These are phyloP conservation scores for Autographa pulchrina DNA, from an alignment of 2,888 invertebrate species.

Conservation along the genomic window DNA sequence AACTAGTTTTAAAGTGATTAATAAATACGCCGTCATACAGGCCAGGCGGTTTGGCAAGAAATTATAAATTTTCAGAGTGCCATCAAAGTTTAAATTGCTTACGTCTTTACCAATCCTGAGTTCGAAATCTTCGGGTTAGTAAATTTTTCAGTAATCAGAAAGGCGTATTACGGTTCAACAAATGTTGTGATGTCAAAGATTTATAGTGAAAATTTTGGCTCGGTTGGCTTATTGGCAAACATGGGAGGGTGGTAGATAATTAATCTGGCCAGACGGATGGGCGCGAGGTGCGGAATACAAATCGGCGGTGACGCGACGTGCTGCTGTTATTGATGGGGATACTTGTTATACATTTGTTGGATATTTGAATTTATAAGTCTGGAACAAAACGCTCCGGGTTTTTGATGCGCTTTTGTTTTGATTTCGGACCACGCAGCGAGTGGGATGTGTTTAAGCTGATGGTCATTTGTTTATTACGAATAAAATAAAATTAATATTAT, in stretches of 20 bases:
- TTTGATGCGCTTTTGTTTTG: constrained; percentile 1
- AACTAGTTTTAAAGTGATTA: constrained; percentile 10
- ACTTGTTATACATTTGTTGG: constrained; percentile 49
- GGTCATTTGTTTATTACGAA: neutral
- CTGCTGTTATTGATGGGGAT: constrained; percentile 59
- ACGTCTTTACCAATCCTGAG: constrained; percentile 46
- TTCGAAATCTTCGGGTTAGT: constrained; percentile 21
- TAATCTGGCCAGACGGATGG: constrained; percentile 87
- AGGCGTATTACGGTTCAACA: constrained; percentile 53
- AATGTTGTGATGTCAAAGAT: constrained; percentile 69
- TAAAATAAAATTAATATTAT: no score
- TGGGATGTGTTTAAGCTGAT: neutral
- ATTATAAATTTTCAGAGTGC: constrained; percentile 56
- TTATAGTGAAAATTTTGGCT: constrained; percentile 78
- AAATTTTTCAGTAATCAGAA: constrained; percentile 44
- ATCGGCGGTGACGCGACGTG: constrained; percentile 71
- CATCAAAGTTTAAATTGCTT: constrained; percentile 65
- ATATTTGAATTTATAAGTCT: constrained; percentile 44
- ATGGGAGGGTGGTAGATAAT: constrained; percentile 84
- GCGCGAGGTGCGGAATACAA: constrained; percentile 83
- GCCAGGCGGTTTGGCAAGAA: constrained; percentile 37
- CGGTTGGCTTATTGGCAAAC: constrained; percentile 85
- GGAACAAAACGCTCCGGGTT: neutral
- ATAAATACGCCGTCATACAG: constrained; percentile 32
- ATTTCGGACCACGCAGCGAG: neutral